Evolutionary conservation across 2,797 vertebrate species (phyloP), one percentile per base, ranked within the genome.

Genomic region (Gymnodraco acuticeps): DNA sequence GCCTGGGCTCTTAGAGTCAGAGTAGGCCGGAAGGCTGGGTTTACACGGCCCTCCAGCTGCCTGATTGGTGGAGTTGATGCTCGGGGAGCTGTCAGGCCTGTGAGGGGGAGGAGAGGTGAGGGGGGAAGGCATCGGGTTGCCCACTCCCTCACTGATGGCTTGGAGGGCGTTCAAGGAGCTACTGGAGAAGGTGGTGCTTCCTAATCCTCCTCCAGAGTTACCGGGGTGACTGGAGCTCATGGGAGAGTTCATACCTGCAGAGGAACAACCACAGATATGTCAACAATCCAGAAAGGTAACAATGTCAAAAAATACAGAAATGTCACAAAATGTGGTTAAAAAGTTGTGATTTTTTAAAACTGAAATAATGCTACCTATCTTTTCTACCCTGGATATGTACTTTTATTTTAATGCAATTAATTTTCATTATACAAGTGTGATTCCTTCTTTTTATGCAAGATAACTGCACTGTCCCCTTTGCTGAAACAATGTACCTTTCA

Each of bases 101-200:
- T 97, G 96, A 16, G 82, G 86, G 31, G 95, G 94, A 0, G 98
- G 97, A 12, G 98, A 99, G 67, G 96, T 96, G 75, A 99, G 95
- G 0, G 97, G 95, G 5, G 98, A 97, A 55, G 97, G 89, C 81
- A 98, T 94, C 1, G 97, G 96, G 63, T 97, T 98, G 60, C 98
- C 98, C 55, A 99, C 97, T 2, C 98, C 98, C 75, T 99, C 98
- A 70, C 98, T 99, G 77, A 99, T 99, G 84, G 98, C 98, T 91
- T 99, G 98, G 66, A 99, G 96, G 78, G 98, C 98, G 69, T 97
- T 99, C 64, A 99, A 94, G 9, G 98, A 99, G 88, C 97, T 99
- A 93, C 97, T 99, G 66, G 98, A 99, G 88, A 98, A 99, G 73
- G 90, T 95, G 88, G 92, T 93, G 62, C 95, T 83, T 38, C 92